Conservation (phyloP, 2,888 invertebrate genomes). For the Aspidiotus destructor region DNA sequence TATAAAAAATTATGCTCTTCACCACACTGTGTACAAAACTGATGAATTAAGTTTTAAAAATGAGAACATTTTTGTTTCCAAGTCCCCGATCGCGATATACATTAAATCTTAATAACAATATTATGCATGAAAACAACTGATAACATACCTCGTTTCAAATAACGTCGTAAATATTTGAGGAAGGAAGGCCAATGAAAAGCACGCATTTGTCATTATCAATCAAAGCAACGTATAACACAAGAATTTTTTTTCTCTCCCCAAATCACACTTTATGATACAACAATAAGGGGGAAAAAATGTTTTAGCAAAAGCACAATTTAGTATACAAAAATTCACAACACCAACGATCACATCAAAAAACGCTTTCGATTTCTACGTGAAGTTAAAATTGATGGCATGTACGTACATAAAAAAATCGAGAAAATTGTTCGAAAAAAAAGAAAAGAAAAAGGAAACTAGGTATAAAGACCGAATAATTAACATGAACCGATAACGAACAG, state of each 20-base stretch:
- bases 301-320: no score
- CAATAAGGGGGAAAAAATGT: no score
- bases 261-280: no score
- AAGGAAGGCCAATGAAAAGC: constrained; percentile 30
- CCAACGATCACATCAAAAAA: neutral
- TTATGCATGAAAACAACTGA: neutral
- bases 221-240: neutral
- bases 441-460: neutral
- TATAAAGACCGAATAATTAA: constrained; percentile 26
- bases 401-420: neutral
- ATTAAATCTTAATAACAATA: neutral
- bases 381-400: no score
- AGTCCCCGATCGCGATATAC: neutral
- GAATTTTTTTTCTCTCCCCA: no score
- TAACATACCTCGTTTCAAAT: constrained; percentile 28
- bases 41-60: neutral
- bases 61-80: neutral
- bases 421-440: neutral
- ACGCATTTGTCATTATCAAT: constrained; percentile 31
- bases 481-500: constrained; percentile 20
- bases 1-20: neutral
- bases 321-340: constrained; percentile 4
- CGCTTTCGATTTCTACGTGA: no score
- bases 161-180: constrained; percentile 29
- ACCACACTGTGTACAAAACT: neutral